phyloP scores from a whole-genome alignment of 2,888 invertebrate species.

The Meta bourneti region DNA sequence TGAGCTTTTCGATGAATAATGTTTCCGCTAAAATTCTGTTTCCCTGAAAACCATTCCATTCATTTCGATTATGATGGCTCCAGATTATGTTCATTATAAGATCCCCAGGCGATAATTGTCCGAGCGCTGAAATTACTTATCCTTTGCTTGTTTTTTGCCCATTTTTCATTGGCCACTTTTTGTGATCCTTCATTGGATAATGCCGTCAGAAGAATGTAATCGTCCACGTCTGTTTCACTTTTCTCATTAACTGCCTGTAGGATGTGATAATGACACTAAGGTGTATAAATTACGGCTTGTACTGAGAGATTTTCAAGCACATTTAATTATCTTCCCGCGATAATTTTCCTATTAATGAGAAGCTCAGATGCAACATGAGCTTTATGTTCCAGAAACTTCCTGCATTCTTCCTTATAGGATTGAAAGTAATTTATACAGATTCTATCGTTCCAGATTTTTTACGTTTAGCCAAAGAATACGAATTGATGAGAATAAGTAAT shows the following conservation, averaged over 20 bases:
- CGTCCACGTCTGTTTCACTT: background rate
- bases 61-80: background rate
- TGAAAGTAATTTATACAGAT: background rate
- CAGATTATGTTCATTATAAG: background rate
- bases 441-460: background rate
- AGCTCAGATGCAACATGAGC: background rate
- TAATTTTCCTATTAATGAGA: background rate
- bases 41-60: conserved; percentile 18
- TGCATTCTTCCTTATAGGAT: background rate
- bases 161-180: background rate
- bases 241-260: background rate
- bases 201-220: background rate
- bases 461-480: no score
- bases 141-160: background rate
- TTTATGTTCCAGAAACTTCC: background rate
- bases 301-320: background rate
- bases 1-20: background rate
- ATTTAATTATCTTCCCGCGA: background rate
- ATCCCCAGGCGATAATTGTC: background rate
- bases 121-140: background rate
- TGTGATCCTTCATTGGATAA: background rate
- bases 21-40: background rate
- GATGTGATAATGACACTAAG: background rate
- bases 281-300: background rate
- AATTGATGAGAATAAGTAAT: no score